A percentile compares a stretch with the other conserved stretches of the same genome.
These are phyloP conservation scores for Suillia variegata DNA, from an alignment of 2,888 invertebrate species.

Conservation along the genomic window DNA sequence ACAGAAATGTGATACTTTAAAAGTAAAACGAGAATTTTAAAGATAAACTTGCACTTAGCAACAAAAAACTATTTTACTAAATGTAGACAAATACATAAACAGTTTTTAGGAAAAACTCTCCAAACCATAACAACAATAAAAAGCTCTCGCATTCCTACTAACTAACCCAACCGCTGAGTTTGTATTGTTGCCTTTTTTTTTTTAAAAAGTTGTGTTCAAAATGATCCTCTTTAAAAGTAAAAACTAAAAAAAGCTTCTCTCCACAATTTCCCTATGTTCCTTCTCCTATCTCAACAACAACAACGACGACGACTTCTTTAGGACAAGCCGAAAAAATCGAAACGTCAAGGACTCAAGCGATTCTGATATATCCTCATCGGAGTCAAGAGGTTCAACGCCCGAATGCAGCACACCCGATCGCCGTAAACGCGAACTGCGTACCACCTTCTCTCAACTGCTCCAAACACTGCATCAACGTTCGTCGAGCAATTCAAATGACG, in stretches of 20 bases:
- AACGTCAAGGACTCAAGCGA: conserved; percentile 55
- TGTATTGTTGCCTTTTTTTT: conserved; percentile 1
- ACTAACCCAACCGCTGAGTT: background rate
- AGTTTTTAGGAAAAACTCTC: no score
- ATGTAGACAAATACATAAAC: no score
- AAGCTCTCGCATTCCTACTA: background rate
- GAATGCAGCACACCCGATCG: conserved; percentile 36
- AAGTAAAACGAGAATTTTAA: no score
- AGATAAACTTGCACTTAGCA: no score
- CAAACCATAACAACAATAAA: background rate
- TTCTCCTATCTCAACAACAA: conserved; percentile 8
- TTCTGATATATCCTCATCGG: conserved; percentile 54
- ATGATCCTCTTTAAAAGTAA: background rate
- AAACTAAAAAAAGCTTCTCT: background rate
- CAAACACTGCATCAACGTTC: conserved; percentile 45
- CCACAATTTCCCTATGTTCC: background rate
- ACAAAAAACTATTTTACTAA: no score
- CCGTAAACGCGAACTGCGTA: conserved; percentile 31
- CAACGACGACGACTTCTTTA: background rate
- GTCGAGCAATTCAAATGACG: conserved; percentile 52
- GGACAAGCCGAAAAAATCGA: no score
- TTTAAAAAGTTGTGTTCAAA: background rate
- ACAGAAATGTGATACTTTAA: no score
- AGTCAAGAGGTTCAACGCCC: conserved; percentile 52
- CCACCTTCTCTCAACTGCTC: conserved; percentile 46